phyloP scores from a whole-genome alignment of 2,113 vertebrate species.

The Numida meleagris region DNA sequence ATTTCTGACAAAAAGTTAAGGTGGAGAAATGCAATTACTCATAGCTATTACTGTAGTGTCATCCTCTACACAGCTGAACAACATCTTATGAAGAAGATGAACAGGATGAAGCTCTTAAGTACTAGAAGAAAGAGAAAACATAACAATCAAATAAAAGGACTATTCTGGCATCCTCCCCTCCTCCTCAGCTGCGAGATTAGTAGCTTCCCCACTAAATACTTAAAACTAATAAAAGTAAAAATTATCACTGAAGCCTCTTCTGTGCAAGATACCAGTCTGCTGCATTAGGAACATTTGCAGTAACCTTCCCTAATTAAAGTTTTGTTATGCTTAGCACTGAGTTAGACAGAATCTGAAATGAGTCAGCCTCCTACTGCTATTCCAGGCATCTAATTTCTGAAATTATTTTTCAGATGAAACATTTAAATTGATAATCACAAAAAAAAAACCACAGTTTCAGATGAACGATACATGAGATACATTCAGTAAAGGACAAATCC shows the following conservation, averaged over 20 bases:
- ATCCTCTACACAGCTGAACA: background rate
- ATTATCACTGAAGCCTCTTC: background rate
- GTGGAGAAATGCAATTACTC: background rate
- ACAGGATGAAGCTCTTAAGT: background rate
- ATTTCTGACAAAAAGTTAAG: background rate
- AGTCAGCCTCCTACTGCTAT: background rate
- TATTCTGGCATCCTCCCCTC: accelerated
- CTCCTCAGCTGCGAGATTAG: background rate
- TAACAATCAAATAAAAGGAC: background rate
- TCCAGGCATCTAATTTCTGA: background rate
- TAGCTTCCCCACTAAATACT: background rate
- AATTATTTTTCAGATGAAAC: background rate
- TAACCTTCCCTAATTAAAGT: background rate
- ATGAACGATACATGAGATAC: background rate
- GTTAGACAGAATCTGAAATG: background rate
- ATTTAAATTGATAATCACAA: background rate
- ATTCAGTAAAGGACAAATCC: accelerated
- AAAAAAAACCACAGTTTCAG: background rate
- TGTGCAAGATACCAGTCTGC: background rate
- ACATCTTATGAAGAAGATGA: background rate
- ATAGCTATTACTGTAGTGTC: background rate
- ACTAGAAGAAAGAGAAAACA: background rate
- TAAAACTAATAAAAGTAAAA: background rate
- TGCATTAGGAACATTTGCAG: background rate
- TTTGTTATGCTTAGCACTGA: background rate